Base-by-base conservation (phyloP, 2,888 invertebrate species). In the Ernsta delagoae region DNA sequence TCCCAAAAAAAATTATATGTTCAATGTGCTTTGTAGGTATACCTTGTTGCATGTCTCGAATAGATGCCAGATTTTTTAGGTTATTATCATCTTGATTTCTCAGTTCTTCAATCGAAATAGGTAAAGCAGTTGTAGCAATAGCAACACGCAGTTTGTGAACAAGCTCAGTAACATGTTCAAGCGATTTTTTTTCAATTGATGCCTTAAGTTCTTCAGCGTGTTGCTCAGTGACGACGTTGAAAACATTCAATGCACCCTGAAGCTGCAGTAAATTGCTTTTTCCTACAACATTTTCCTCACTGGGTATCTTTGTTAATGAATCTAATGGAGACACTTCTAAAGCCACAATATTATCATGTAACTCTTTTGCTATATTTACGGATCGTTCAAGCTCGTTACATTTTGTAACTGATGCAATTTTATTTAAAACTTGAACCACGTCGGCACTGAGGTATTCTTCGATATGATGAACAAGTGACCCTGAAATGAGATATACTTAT, bases 121-220 rank as follows among this genome's bases (percentile, higher is more conserved):
- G 3, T 6, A 73, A 70, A 41, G 74, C 74, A 34, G 66, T 73
- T 9, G 75, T 72, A 36, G 45, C 11, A 56, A 88, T 75, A 74
- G 84, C 84, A 39, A 83, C 79, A 73, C 85, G 81, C 59, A 89
- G 77, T 73, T 82, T 77, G 4, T 77, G 78, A 3, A 86, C 81
- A 0, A 79, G 73, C 36, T 84, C 79, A 5, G 77, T 78, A 5
- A 86, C 74, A 70, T 70, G 79, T 70, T 82, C 74, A 16, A 86
- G 59, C 24, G 74, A 59, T 5, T 80, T 76, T 4, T 76, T 56
- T 61, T 78, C 73, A 5, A 80, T 59, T 0, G 71, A 34, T 4
- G 75, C 56, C 7, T 70, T 43, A 0, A 83, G 70, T 24, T 77
- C 75, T 59, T 79, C 73, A 3, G 77, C 74, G 59, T 74, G 72